Base-by-base conservation (phyloP, 2,888 invertebrate genomes). In the Acleris cristana region DNA sequence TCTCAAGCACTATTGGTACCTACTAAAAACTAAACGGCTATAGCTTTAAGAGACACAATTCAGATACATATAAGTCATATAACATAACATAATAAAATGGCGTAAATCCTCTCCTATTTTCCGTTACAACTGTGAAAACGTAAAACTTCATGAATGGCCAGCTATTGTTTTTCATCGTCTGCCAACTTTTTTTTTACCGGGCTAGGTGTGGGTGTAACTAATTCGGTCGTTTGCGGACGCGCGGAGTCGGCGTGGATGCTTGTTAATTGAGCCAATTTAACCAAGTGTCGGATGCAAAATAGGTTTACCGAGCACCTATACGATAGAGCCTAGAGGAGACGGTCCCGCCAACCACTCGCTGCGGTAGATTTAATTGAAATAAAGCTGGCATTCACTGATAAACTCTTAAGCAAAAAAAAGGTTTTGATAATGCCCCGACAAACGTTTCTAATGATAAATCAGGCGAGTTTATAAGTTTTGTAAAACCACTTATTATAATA, bases 191-290 rank as follows among this genome's bases (percentile, higher is more conserved):
- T 60, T 66, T 62, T 66, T 54, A 51, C 44, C 44, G 61, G 48
- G 55, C 44, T 61, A 51, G 65, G 56, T 52, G 66, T 66, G 61
- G 66, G 66, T 58, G 58, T 62, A 57, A 62, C 45, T 66, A 62
- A 66, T 66, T 66, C 52, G 52, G 66, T 57, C 62, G 67, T 67
- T 67, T 63, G 62, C 67, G 67, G 63, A 67, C 57, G 66, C 72
- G 75, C 72, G 64, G 65, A 65, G 72, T 68, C 72, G 71, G 71
- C 76, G 69, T 59, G 72, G 77, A 74, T 76, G 74, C 63, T 63
- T 48, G 74, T 74, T 75, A 75, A 75, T 80, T 81, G 81, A 84
- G 82, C 77, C 79, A 79, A 82, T 82, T 84, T 79, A 79, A 79
- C 77, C 74, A 74, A 69, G 70, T 77, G 76, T 62, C 67, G 58